A percentile compares a stretch with the other conserved stretches of the same genome.
phyloP scores from a whole-genome alignment of 2,888 invertebrate genomes.

The Polietes domitor region DNA sequence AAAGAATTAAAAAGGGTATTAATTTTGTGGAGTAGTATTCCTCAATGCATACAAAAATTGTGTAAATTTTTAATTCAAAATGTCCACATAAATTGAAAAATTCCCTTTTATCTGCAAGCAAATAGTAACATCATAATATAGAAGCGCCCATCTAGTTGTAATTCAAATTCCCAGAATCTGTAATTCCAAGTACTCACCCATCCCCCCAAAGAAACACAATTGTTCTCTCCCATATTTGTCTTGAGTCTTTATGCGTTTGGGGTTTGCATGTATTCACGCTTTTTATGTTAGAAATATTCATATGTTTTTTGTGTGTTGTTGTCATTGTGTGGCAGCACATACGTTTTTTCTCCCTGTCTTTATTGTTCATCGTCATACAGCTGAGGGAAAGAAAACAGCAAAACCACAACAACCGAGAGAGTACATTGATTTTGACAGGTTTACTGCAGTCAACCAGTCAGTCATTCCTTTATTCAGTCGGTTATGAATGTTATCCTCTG shows the following conservation, averaged over 20 bases:
- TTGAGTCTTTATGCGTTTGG: slow-evolving; percentile 7
- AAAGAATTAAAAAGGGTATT: too few species aligned
- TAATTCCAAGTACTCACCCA: not conserved
- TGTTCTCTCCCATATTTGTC: slow-evolving; percentile 7
- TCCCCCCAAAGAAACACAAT: not conserved
- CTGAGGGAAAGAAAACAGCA: slow-evolving; percentile 37
- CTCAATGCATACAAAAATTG: too few species aligned
- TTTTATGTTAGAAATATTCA: slow-evolving; percentile 7
- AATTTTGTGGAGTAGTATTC: too few species aligned
- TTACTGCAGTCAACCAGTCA: slow-evolving; percentile 54
- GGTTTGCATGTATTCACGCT: not conserved
- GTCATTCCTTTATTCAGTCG: slow-evolving; percentile 28
- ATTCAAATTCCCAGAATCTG: too few species aligned
- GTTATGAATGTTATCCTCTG: slow-evolving; percentile 27
- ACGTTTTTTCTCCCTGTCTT: slow-evolving; percentile 20
- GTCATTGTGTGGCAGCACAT: slow-evolving; percentile 26
- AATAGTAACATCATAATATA: too few species aligned
- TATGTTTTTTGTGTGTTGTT: not conserved
- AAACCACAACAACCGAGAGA: slow-evolving; percentile 57
- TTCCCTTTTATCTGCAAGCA: too few species aligned
- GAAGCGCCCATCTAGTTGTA: too few species aligned
- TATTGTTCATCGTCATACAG: slow-evolving; percentile 55
- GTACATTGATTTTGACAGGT: slow-evolving; percentile 71
- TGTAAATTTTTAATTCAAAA: too few species aligned
- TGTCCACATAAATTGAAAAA: too few species aligned